Evolutionary conservation across 2,113 vertebrate genomes (phyloP), one percentile per base, ranked within the genome.

Genomic region (Macroglossus sobrinus): DNA sequence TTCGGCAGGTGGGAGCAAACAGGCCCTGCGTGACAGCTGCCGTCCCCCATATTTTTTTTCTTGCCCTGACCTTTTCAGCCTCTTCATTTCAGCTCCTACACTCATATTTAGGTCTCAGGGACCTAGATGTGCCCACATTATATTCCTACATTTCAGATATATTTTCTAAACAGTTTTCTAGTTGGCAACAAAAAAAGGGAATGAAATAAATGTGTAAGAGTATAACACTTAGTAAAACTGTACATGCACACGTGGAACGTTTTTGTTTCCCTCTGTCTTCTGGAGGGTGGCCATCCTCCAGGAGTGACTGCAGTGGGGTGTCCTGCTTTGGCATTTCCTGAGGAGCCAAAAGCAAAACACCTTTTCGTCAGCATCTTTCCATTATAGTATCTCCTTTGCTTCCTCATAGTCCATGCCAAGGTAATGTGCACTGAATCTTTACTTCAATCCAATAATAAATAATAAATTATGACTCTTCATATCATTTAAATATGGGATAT

Each of bases 161-260:
- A 69, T 82, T 81, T 82, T 85, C 43, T 89, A 50, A 80, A 75
- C 0, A 57, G 68, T 78, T 79, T 66, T 80, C 89, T 68, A 64
- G 4, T 26, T 26, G 59, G 22, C 10, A 85, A 43, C 9, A 72
- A 55, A 66, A 81, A 26, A 75, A 33, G 30, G 21, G 68, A 30
- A n/a, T n/a, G 28, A 40, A 75, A 59, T 19, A 78, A 50, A 63
- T 16, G 66, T 33, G 16, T 68, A 21, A 45, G 79, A 74, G 35
- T 24, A 33, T 18, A 66, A 43, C 11, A 63, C 63, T 63, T 38
- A 35, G 47, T 68, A 72, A 76, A 89, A 68, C 85, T 7, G 40
- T 15, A 61, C 35, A 38, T 0, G 8, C 43, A 40, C 30, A 0
- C 0, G 33, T 4, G 4, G 55, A n/a, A 66, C 33, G n/a, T 28